Evolutionary conservation across 2,797 vertebrate species (phyloP).

Genomic region (Gobionotothen gibberifrons): DNA sequence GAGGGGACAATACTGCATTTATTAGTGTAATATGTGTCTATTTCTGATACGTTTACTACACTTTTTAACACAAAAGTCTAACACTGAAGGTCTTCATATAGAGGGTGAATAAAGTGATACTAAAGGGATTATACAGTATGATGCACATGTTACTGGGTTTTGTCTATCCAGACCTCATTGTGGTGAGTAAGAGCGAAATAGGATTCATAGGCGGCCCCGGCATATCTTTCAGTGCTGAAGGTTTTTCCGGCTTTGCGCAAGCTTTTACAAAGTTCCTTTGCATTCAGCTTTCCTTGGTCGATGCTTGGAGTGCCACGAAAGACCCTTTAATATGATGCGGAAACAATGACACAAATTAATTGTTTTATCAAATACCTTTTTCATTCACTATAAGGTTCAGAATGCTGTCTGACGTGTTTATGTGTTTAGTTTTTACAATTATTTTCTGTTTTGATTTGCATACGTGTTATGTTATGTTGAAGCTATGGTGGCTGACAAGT

Average conservation of each 20-base stretch:
- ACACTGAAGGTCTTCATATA: background rate
- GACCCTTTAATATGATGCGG: conserved; percentile 32
- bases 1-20: background rate
- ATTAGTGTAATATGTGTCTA: background rate
- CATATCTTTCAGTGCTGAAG: background rate
- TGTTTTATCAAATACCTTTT: background rate
- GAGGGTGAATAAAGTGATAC: background rate
- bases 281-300: rapidly evolving
- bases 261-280: conserved; percentile 8
- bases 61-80: background rate
- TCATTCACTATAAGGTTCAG: background rate
- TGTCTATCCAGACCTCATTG: conserved; percentile 77
- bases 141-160: background rate
- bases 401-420: background rate
- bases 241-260: conserved; percentile 48
- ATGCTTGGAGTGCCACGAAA: conserved; percentile 20
- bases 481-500: too few relatives aligned
- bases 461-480: too few relatives aligned
- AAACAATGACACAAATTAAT: background rate
- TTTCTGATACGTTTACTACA: background rate
- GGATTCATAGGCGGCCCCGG: conserved; percentile 61
- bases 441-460: too few relatives aligned
- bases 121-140: background rate
- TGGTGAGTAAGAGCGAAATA: conserved; percentile 33
- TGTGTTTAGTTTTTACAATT: background rate